Evolutionary conservation across 1,140 invertebrate species (phyloP).

Genomic region (Luehdorfia chinensis): DNA sequence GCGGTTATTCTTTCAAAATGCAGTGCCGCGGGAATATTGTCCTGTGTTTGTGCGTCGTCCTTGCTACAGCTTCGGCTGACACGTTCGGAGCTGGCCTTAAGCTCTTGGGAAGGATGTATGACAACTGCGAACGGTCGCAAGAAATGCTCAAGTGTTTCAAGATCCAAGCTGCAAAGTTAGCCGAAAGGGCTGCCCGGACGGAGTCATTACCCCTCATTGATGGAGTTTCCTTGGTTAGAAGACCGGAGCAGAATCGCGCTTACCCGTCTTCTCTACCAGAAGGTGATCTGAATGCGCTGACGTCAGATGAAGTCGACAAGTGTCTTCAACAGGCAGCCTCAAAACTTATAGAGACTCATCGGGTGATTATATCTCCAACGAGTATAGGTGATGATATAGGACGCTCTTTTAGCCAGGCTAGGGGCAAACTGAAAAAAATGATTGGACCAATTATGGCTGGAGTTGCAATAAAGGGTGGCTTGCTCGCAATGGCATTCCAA

Average conservation of each 20-base stretch:
- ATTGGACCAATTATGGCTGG: conserved; percentile 90
- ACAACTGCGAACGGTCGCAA: conserved; percentile 79
- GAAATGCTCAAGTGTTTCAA: conserved; percentile 83
- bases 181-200: conserved; percentile 80
- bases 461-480: conserved; percentile 84
- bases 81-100: conserved; percentile 57
- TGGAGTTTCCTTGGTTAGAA: conserved; percentile 77
- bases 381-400: conserved; percentile 52
- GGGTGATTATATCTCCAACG: conserved; percentile 77
- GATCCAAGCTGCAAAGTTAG: conserved; percentile 80
- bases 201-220: conserved; percentile 80
- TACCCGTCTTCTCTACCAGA: conserved; percentile 65
- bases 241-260: conserved; percentile 47
- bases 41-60: conserved; percentile 53
- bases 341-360: conserved; percentile 79
- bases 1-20: conserved; percentile 50
- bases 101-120: conserved; percentile 77
- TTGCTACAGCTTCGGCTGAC: conserved; percentile 43
- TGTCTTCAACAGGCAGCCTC: conserved; percentile 76
- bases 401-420: conserved; percentile 79
- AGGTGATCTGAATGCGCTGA: conserved; percentile 65
- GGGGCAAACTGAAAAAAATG: conserved; percentile 89
- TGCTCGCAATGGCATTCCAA: conserved; percentile 86
- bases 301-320: conserved; percentile 78
- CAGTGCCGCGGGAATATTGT: conserved; percentile 54